A percentile compares a stretch with the other conserved stretches of the same genome.
Conservation (phyloP, 1,140 invertebrate genomes). For the Coenobita brevimanus region DNA sequence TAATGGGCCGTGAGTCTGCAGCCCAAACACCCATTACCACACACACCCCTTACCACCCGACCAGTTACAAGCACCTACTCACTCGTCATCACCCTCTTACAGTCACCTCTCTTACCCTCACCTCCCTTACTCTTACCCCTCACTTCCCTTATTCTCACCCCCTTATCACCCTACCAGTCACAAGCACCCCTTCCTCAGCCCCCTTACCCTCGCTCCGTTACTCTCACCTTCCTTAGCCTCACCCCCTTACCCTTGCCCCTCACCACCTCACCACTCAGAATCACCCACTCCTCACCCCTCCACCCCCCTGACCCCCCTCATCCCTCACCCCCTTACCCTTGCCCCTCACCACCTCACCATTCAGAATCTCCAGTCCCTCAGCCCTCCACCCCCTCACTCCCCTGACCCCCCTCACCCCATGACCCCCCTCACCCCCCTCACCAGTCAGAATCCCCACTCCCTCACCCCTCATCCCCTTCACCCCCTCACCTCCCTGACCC, state of each 20-base stretch:
- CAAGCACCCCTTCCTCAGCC: background rate
- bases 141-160: background rate
- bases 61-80: too few relatives aligned
- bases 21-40: too few relatives aligned
- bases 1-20: too few relatives aligned
- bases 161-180: background rate
- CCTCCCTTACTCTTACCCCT: background rate
- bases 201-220: background rate
- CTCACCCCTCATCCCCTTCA: too few relatives aligned
- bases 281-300: background rate
- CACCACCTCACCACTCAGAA: too few relatives aligned
- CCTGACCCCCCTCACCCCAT: background rate
- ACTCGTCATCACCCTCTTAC: background rate
- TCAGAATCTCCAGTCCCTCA: too few relatives aligned
- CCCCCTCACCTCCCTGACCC: too few relatives aligned
- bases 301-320: background rate
- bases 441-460: background rate
- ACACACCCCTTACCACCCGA: too few relatives aligned
- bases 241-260: too few relatives aligned
- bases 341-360: too few relatives aligned
- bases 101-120: background rate
- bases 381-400: too few relatives aligned
- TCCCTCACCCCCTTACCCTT: too few relatives aligned
- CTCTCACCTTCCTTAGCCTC: background rate
- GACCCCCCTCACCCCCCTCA: background rate